These are phyloP conservation scores for Drosophila multiciliata DNA, from an alignment of 2,888 invertebrate species.

Conservation along the genomic window DNA sequence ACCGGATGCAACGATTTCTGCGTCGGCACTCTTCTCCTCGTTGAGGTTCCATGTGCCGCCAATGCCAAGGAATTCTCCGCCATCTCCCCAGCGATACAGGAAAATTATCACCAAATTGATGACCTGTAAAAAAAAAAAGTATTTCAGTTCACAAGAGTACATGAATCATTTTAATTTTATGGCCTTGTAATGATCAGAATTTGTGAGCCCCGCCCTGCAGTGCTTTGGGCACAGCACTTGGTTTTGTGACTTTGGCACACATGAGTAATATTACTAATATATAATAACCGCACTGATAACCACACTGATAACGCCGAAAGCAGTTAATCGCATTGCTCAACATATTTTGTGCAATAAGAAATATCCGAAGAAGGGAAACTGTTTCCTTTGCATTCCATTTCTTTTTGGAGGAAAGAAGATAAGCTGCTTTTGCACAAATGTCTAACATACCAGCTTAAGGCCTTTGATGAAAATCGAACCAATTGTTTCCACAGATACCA, in stretches of 20 bases:
- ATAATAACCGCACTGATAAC: conserved; percentile 49
- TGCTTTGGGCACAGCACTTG: conserved; percentile 29
- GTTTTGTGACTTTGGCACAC: conserved; percentile 23
- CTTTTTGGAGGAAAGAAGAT: neutral
- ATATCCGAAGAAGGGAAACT: neutral
- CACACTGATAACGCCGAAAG: conserved; percentile 3
- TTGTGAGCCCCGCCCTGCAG: conserved; percentile 40
- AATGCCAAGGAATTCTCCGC: conserved; percentile 93
- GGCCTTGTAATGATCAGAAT: conserved; percentile 19
- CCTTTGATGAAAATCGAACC: conserved; percentile 92
- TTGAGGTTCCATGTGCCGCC: conserved; percentile 96
- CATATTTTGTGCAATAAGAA: conserved; percentile 12
- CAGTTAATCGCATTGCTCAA: conserved; percentile 49
- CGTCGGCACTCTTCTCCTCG: conserved; percentile 94
- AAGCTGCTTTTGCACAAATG: neutral
- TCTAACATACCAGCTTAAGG: conserved; percentile 89
- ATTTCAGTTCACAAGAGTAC: neutral
- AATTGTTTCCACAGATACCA: conserved; percentile 93
- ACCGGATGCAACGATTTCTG: conserved; percentile 94
- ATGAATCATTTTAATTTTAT: conserved; percentile 28
- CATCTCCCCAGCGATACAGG: conserved; percentile 92
- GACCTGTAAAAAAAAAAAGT: conserved; percentile 86
- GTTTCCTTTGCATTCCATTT: neutral
- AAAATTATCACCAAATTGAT: conserved; percentile 92
- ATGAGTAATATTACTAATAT: conserved; percentile 68